Evolutionary conservation across 2,797 vertebrate genomes (phyloP).

Genomic region (Melanotaenia trifasciata): DNA sequence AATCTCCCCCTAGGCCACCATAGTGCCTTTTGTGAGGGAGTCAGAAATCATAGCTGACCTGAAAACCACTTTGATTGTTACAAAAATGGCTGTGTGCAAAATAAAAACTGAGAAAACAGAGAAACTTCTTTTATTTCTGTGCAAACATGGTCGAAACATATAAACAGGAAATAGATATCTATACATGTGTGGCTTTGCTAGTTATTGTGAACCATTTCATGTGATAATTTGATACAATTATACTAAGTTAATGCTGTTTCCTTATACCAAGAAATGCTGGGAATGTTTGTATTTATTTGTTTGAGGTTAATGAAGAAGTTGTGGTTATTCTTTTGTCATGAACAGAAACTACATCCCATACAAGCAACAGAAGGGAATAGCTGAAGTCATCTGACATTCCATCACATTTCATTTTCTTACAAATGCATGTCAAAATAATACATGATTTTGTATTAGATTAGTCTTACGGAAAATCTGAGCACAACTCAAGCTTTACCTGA

Average conservation of each 20-base stretch:
- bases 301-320: too few relatives aligned
- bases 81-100: conserved; percentile 17
- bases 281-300: too few relatives aligned
- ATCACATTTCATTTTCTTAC: not conserved
- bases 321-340: too few relatives aligned
- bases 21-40: not conserved
- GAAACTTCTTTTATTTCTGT: not conserved
- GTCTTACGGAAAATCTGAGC: not conserved
- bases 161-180: not conserved
- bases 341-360: not conserved
- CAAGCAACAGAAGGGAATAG: not conserved
- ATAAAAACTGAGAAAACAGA: not conserved
- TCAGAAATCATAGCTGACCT: conserved; percentile 26
- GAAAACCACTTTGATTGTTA: conserved; percentile 34
- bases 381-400: not conserved
- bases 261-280: too few relatives aligned
- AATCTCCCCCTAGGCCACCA: conserved; percentile 1
- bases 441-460: not conserved
- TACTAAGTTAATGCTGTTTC: not conserved
- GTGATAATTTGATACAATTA: not conserved
- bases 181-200: not conserved
- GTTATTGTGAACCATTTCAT: not conserved
- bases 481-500: not conserved
- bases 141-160: not conserved
- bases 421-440: not conserved